These are phyloP conservation scores for Chorisops tibialis DNA, from an alignment of 2,888 invertebrate genomes.

Conservation along the genomic window DNA sequence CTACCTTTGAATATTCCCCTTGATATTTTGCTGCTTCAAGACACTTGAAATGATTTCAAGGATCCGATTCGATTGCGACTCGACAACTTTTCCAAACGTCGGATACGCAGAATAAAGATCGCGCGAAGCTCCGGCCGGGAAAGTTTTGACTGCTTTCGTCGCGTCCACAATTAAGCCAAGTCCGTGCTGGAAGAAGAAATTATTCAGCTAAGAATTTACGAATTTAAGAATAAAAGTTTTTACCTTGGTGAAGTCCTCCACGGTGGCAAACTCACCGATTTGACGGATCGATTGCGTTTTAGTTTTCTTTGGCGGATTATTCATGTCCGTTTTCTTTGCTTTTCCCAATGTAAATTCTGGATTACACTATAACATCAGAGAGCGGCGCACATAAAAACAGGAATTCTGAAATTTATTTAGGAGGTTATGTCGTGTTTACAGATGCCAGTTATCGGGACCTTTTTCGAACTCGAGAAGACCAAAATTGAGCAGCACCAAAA, in stretches of 20 bases:
- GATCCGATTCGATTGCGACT: conserved; percentile 62
- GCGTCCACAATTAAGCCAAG: conserved; percentile 64
- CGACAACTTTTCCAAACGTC: conserved; percentile 66
- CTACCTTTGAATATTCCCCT: conserved; percentile 56
- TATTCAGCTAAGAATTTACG: background rate
- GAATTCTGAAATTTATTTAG: background rate
- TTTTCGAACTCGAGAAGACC: no score
- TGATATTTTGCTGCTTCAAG: conserved; percentile 57
- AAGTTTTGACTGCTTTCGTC: conserved; percentile 65
- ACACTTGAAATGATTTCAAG: conserved; percentile 59
- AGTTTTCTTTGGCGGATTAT: background rate
- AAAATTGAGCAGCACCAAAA: no score
- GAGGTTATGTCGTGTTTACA: background rate
- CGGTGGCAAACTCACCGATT: conserved; percentile 1
- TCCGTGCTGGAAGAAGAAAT: conserved; percentile 58
- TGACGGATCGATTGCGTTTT: background rate
- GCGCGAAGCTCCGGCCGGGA: conserved; percentile 69
- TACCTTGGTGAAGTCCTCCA: conserved; percentile 21
- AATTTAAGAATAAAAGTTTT: background rate
- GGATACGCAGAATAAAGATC: conserved; percentile 74
- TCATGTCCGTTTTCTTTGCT: background rate
- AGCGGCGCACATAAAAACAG: conserved; percentile 11
- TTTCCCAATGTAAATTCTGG: background rate
- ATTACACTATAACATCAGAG: background rate
- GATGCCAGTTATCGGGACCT: no score